A percentile compares a stretch with the other conserved stretches of the same genome.
phyloP scores from a whole-genome alignment of 2,797 vertebrate genomes.

The Notoglanidium macrostoma region DNA sequence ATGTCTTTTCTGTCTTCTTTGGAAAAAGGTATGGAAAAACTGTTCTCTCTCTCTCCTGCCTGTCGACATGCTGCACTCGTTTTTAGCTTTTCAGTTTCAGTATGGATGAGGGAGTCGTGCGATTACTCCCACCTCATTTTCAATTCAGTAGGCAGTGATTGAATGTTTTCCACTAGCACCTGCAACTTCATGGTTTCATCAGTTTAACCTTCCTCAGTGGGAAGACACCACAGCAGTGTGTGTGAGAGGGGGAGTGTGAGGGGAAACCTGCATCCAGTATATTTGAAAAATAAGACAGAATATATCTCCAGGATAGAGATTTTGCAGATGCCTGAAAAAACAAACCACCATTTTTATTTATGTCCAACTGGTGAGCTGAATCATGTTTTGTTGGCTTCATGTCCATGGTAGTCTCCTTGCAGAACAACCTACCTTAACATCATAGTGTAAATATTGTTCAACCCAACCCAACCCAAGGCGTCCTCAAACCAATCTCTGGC shows the following conservation, averaged over 20 bases:
- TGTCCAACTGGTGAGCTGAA: background rate
- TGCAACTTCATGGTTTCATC: constrained; percentile 18
- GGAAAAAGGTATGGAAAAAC: background rate
- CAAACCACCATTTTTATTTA: background rate
- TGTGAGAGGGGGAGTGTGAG: background rate
- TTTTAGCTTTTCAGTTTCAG: background rate
- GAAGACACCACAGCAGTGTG: background rate
- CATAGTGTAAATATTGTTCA: background rate
- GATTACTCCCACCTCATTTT: constrained; percentile 33
- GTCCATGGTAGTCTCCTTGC: too few relatives aligned
- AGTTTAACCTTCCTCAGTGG: background rate
- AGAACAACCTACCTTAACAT: background rate
- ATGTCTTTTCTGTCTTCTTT: constrained; percentile 5
- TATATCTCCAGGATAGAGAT: background rate
- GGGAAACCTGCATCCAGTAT: background rate
- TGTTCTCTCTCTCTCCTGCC: background rate
- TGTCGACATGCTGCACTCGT: background rate
- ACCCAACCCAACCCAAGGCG: background rate
- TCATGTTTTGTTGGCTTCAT: background rate
- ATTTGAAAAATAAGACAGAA: background rate
- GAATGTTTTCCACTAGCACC: constrained; percentile 31
- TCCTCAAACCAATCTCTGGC: background rate
- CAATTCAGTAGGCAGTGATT: constrained; percentile 20
- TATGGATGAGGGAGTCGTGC: constrained; percentile 13
- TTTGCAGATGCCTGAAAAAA: background rate